Percentiles rank a stretch among this genome's conserved stretches.
Evolutionary conservation across 2,888 invertebrate species (phyloP).

Genomic region (Athetis lepigone): DNA sequence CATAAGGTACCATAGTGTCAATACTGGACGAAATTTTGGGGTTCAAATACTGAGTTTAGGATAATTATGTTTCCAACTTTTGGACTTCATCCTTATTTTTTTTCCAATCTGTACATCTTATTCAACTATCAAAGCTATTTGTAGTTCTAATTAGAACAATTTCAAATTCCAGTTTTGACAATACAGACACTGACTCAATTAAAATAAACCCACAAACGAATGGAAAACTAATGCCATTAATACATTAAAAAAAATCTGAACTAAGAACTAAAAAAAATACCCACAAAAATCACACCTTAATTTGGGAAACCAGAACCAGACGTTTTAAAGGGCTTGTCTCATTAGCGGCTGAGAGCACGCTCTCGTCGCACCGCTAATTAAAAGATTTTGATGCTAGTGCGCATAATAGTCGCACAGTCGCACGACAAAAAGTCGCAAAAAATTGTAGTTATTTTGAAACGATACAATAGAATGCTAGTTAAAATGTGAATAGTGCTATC

Average conservation of each 20-base stretch:
- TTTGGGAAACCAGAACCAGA: constrained; percentile 60
- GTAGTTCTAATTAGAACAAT: too few species aligned
- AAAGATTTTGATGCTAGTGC: constrained; percentile 74
- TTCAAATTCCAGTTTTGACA: too few species aligned
- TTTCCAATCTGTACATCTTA: too few species aligned
- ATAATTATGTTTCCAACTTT: too few species aligned
- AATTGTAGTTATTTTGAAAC: constrained; percentile 37
- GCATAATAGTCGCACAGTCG: constrained; percentile 55
- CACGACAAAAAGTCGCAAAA: constrained; percentile 54
- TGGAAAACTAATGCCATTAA: too few species aligned
- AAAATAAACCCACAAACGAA: neutral
- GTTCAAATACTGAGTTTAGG: too few species aligned
- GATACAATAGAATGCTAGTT: constrained; percentile 46
- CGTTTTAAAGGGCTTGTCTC: constrained; percentile 79
- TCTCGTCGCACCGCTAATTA: constrained; percentile 76
- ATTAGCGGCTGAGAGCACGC: constrained; percentile 75
- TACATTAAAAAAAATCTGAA: constrained; percentile 1
- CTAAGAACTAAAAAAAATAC: constrained; percentile 15
- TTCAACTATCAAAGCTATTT: too few species aligned
- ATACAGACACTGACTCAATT: too few species aligned
- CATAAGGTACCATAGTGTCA: too few species aligned
- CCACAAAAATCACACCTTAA: constrained; percentile 53
- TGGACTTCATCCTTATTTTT: too few species aligned
- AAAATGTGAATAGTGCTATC: constrained; percentile 21
- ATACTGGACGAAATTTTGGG: too few species aligned